Evolutionary conservation across 2,113 vertebrate genomes (phyloP), one percentile per base, ranked within the genome.

Genomic region (Salminus brasiliensis): DNA sequence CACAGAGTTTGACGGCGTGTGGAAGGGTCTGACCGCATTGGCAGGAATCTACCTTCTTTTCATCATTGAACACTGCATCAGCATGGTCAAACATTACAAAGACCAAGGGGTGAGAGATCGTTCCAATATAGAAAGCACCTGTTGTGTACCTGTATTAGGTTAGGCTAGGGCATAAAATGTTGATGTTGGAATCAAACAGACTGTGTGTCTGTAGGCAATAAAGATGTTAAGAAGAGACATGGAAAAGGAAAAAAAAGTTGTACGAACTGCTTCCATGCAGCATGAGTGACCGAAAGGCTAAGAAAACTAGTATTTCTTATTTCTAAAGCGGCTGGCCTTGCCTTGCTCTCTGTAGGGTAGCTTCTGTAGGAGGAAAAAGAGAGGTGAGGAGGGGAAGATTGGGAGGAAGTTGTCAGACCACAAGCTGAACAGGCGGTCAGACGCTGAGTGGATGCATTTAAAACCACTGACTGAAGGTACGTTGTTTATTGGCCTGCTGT

Each of bases 21-120:
- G 98, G 92, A 99, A 99, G 86, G 97, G 98, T 21, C 94, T 99
- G 23, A 94, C 96, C 0, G 97, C 97, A 0, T 90, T 99, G 5
- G 94, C 94, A 16, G 98, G 98, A 84, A 96, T 99, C 91, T 98
- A 99, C 87, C 90, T 99, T 34, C 93, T 99, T 29, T 99, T 98
- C 89, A 98, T 99, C 90, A 96, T 99, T 1, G 98, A 99, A 71
- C 97, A 99, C 76, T 98, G 97, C 69, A 93, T 99, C 32, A 93
- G 96, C 81, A 98, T 99, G 96, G 96, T 96, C 89, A 96, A 98
- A 82, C 96, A 98, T 87, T 97, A 96, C 90, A 97, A 94, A 72
- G 95, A 97, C 70, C 94, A 94, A 78, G 89, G 86, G 94, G 98
- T 98, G 80, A 87, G 79, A 30, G 45, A 27, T 23, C 9, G 29